phyloP scores from a whole-genome alignment of 2,888 invertebrate genomes.

The Meliscaeva auricollis region DNA sequence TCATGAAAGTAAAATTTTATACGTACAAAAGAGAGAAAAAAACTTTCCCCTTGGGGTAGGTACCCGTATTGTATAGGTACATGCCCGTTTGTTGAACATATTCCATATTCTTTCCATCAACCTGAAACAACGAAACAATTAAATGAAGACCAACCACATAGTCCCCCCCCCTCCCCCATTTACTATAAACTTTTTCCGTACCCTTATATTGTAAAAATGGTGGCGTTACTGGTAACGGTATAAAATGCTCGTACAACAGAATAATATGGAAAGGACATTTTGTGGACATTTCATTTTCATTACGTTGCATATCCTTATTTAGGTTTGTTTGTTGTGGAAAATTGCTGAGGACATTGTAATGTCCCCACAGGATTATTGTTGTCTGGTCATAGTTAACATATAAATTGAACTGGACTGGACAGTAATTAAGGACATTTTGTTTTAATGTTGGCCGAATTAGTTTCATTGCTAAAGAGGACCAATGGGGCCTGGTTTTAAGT shows the following conservation, averaged over 20 bases:
- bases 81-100: background rate
- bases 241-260: background rate
- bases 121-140: conserved; percentile 16
- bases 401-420: conserved; percentile 66
- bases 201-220: background rate
- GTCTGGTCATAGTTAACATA: conserved; percentile 62
- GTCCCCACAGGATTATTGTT: conserved; percentile 58
- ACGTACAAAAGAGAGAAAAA: background rate
- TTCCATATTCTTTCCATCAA: conserved; percentile 3
- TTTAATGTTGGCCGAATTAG: conserved; percentile 64
- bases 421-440: conserved; percentile 73
- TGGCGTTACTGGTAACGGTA: background rate
- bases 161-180: too few species aligned
- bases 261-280: conserved; percentile 2
- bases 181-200: background rate
- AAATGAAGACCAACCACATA: background rate
- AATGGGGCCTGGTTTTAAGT: background rate
- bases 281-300: conserved; percentile 39
- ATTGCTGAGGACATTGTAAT: conserved; percentile 51
- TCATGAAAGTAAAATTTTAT: background rate
- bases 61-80: background rate
- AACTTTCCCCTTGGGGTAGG: background rate
- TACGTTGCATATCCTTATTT: conserved; percentile 39
- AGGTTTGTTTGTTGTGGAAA: conserved; percentile 39
- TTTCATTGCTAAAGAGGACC: conserved; percentile 27